These are phyloP conservation scores for Eufriesea mexicana DNA, from an alignment of 1,140 invertebrate genomes.

Conservation along the genomic window DNA sequence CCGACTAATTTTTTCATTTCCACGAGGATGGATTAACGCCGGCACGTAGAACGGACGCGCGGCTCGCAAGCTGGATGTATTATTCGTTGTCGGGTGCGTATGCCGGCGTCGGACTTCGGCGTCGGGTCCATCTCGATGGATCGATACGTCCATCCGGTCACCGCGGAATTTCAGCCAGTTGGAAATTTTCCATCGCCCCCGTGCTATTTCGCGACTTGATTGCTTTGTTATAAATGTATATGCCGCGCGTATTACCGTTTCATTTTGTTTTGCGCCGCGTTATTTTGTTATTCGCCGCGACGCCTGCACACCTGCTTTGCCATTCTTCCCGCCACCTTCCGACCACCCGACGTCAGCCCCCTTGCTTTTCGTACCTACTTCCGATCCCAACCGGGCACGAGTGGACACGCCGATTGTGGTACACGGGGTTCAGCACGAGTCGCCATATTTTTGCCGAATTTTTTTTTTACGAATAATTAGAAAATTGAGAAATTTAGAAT, in stretches of 20 bases:
- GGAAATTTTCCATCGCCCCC: conserved; percentile 58
- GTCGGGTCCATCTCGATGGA: conserved; percentile 59
- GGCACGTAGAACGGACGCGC: background rate
- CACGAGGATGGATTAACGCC: background rate
- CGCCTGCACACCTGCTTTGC: background rate
- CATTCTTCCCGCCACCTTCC: background rate
- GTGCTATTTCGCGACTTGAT: conserved; percentile 57
- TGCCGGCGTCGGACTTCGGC: conserved; percentile 25
- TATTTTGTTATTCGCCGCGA: conserved; percentile 27
- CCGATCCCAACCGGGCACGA: too few relatives aligned
- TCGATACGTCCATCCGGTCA: conserved; percentile 67
- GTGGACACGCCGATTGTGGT: background rate
- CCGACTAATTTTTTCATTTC: background rate
- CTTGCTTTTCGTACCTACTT: background rate
- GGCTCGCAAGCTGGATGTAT: conserved; percentile 35
- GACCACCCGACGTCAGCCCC: background rate
- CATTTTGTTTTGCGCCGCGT: conserved; percentile 35
- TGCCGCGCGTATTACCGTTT: conserved; percentile 34
- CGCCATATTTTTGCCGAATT: background rate
- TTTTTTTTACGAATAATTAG: too few relatives aligned
- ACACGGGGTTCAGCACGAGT: background rate
- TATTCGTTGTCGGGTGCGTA: conserved; percentile 54
- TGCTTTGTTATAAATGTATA: conserved; percentile 54
- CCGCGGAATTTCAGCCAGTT: conserved; percentile 60
- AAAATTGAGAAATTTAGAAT: too few relatives aligned